Percentiles rank a stretch among this genome's conserved stretches.
These are phyloP conservation scores for Proales similis DNA, from an alignment of 1,140 invertebrate genomes.

Conservation along the genomic window DNA sequence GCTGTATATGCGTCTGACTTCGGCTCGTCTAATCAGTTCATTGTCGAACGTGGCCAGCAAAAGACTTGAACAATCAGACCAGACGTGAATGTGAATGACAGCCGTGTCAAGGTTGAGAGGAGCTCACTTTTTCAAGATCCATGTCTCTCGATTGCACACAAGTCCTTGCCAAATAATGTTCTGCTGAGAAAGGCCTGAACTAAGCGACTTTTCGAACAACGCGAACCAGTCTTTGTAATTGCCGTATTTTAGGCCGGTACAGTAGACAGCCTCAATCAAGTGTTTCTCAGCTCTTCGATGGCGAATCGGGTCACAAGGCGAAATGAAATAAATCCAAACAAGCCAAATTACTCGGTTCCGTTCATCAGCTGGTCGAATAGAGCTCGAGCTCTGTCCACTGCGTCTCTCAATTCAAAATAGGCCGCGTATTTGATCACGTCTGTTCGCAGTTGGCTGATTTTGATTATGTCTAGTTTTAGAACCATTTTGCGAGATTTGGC, in stretches of 20 bases:
- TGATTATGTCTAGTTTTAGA: too few relatives aligned
- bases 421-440: constrained; percentile 35
- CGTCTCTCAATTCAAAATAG: constrained; percentile 34
- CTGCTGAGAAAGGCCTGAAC: constrained; percentile 14
- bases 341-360: neutral
- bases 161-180: constrained; percentile 22
- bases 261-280: constrained; percentile 27
- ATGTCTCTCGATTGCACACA: constrained; percentile 27
- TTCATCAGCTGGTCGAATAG: constrained; percentile 14
- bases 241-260: constrained; percentile 31
- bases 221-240: constrained; percentile 28
- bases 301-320: neutral
- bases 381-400: constrained; percentile 2
- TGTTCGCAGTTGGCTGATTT: constrained; percentile 1
- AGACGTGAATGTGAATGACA: too few relatives aligned
- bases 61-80: constrained; percentile 10
- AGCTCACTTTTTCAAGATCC: constrained; percentile 27
- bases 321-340: neutral
- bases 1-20: constrained; percentile 28
- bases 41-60: neutral
- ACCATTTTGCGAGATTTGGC: too few relatives aligned
- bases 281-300: constrained; percentile 22
- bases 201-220: constrained; percentile 4
- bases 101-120: too few relatives aligned
- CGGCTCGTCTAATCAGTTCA: constrained; percentile 15